Conservation (phyloP, 2,888 invertebrate genomes). For the Nomada fabriciana region DNA sequence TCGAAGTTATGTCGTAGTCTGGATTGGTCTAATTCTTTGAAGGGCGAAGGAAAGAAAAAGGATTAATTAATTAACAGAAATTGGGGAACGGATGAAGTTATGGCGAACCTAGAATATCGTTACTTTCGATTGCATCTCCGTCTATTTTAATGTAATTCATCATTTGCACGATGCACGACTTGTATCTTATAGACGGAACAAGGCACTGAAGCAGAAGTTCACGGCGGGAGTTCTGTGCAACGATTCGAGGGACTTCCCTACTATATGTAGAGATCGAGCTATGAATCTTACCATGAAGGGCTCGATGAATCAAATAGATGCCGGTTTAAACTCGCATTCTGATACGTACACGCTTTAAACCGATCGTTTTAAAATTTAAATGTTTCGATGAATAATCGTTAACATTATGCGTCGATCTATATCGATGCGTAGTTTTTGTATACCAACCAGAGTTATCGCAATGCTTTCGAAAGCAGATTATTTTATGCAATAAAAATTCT, state of each 20-base stretch:
- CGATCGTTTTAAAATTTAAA: conserved; percentile 22
- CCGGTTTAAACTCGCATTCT: background rate
- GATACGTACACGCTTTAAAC: background rate
- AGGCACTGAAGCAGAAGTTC: background rate
- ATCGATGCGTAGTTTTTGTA: background rate
- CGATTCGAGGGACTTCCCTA: background rate
- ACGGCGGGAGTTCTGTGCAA: background rate
- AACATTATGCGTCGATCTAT: background rate
- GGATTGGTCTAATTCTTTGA: background rate
- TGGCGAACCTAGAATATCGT: too few species aligned
- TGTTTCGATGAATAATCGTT: background rate
- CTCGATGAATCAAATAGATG: background rate
- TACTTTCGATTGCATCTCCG: too few species aligned
- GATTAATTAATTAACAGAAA: background rate
- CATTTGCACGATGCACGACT: background rate
- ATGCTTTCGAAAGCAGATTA: background rate
- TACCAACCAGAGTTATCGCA: background rate
- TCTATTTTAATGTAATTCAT: too few species aligned
- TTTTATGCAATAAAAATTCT: background rate
- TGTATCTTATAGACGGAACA: too few species aligned
- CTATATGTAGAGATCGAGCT: background rate
- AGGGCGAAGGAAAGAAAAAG: background rate
- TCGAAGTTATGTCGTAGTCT: background rate
- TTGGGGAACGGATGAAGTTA: background rate
- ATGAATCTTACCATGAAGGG: background rate